A percentile compares a stretch with the other conserved stretches of the same genome.
Conservation (phyloP, 35 echinoderm and acorn worm genomes). For the Stichopus chloronotus region DNA sequence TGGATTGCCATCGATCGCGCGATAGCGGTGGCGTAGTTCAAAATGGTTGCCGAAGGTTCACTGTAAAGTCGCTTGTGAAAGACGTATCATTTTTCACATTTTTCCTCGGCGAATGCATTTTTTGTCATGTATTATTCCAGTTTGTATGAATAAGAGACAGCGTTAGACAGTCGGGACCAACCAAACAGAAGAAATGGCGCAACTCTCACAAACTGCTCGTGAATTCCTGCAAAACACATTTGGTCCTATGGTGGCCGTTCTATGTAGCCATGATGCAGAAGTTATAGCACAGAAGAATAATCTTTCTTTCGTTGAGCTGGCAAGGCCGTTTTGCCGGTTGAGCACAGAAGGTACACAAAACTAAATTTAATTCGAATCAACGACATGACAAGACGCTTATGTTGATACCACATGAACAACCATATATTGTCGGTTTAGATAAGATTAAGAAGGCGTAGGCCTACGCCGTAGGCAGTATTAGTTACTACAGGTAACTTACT, state of each 20-base stretch:
- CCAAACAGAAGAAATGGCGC: conserved; percentile 68
- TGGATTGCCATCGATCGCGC: conserved; percentile 22
- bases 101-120: background rate
- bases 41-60: conserved; percentile 20
- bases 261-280: conserved; percentile 98
- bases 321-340: conserved; percentile 87
- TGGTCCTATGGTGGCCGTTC: conserved; percentile 90
- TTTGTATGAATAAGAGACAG: background rate
- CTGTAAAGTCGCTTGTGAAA: background rate
- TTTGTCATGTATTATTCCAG: background rate
- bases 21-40: conserved; percentile 41
- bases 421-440: no score
- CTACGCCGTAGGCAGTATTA: background rate
- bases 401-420: background rate
- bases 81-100: background rate
- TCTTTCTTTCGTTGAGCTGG: conserved; percentile 93
- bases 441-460: background rate
- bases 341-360: conserved; percentile 80
- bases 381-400: background rate
- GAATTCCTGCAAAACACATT: conserved; percentile 98
- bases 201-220: conserved; percentile 87
- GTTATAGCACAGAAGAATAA: conserved; percentile 98
- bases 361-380: background rate
- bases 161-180: background rate
- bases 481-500: background rate